Conservation (phyloP, 2,113 vertebrate genomes). For the Cynocephalus volans region DNA sequence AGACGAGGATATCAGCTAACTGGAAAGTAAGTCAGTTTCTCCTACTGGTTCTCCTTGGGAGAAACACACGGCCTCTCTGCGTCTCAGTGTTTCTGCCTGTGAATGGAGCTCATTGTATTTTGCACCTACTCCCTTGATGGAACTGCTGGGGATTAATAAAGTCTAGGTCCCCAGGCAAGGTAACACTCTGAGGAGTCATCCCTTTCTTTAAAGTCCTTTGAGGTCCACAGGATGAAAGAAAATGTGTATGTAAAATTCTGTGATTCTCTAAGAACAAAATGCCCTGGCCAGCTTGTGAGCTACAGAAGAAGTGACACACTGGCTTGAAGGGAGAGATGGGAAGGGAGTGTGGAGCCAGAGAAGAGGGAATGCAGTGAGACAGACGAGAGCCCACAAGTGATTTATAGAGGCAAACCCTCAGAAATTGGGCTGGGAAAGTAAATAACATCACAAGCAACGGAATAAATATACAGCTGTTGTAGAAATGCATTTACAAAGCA, state of each 20-base stretch:
- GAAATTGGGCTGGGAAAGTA: background rate
- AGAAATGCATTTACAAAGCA: background rate
- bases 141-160: background rate
- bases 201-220: background rate
- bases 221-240: background rate
- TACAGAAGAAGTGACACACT: background rate
- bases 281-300: background rate
- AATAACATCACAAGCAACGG: background rate
- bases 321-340: background rate
- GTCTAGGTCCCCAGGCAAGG: background rate
- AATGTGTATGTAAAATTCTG: rapidly evolving
- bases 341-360: background rate
- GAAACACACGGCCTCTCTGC: background rate
- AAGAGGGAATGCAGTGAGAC: background rate
- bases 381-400: background rate
- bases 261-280: background rate
- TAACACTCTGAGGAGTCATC: background rate
- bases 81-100: background rate
- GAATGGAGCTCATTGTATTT: background rate
- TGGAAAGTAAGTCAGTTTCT: background rate
- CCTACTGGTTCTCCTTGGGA: too few species aligned
- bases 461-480: background rate
- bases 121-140: background rate
- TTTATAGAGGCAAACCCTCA: background rate
- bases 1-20: background rate